Conservation (phyloP, 2,888 invertebrate genomes). For the Phengaris arion region DNA sequence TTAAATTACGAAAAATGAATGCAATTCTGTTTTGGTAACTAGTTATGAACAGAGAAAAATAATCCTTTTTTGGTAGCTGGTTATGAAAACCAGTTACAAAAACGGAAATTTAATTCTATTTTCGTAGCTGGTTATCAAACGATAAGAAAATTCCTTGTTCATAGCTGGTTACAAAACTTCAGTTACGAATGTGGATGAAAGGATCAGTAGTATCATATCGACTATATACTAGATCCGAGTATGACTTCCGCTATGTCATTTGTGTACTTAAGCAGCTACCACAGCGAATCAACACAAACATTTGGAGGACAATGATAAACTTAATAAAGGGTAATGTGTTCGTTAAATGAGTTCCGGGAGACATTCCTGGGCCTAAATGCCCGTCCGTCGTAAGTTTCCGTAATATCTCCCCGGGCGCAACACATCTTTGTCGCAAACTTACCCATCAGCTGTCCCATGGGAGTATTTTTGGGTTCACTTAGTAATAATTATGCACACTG, state of each 20-base stretch:
- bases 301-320: constrained; percentile 16
- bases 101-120: too few relatives aligned
- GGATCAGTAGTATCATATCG: neutral
- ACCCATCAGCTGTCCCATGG: neutral
- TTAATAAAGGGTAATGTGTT: constrained; percentile 2
- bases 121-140: too few relatives aligned
- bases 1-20: too few relatives aligned
- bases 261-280: neutral
- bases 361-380: neutral
- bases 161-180: too few relatives aligned
- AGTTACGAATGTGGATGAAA: too few relatives aligned
- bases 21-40: too few relatives aligned
- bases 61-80: too few relatives aligned
- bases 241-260: neutral
- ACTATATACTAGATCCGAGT: neutral
- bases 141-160: too few relatives aligned
- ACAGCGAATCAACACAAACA: constrained; percentile 3
- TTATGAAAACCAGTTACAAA: too few relatives aligned
- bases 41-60: too few relatives aligned
- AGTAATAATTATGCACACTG: neutral
- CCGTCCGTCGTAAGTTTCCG: neutral
- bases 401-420: constrained; percentile 1
- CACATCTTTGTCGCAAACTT: neutral
- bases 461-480: neutral
- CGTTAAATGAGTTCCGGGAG: constrained; percentile 14